Conservation (phyloP, 1,140 invertebrate species). For the Drosophila tropicalis region DNA sequence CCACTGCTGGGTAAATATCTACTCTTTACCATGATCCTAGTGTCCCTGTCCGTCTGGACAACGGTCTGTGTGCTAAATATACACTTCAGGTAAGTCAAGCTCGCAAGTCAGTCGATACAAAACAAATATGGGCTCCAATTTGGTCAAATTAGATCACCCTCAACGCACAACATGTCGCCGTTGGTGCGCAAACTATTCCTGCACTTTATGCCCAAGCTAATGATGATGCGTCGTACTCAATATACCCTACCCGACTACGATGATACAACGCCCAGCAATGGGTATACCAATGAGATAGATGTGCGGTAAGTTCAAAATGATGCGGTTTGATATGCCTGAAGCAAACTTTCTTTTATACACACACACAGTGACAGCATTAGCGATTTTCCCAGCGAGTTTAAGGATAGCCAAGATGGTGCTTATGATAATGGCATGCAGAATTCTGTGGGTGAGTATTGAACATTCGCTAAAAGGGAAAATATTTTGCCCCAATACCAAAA, state of each 20-base stretch:
- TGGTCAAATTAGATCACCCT: slow-evolving; percentile 90
- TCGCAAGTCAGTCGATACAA: background rate
- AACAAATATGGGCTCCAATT: slow-evolving; percentile 7
- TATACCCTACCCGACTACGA: slow-evolving; percentile 93
- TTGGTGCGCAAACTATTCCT: slow-evolving; percentile 94
- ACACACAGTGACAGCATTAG: slow-evolving; percentile 84
- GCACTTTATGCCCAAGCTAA: slow-evolving; percentile 92
- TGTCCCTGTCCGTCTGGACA: slow-evolving; percentile 97
- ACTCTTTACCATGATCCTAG: slow-evolving; percentile 98
- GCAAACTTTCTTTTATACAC: background rate
- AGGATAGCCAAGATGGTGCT: slow-evolving; percentile 80
- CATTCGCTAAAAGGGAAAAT: background rate
- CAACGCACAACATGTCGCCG: slow-evolving; percentile 97
- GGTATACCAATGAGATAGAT: slow-evolving; percentile 90
- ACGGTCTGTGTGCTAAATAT: slow-evolving; percentile 98
- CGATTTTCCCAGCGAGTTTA: slow-evolving; percentile 85
- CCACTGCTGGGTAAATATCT: slow-evolving; percentile 98
- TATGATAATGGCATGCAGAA: slow-evolving; percentile 85
- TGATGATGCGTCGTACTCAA: slow-evolving; percentile 94
- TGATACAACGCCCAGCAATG: slow-evolving; percentile 89
- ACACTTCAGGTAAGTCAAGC: slow-evolving; percentile 93
- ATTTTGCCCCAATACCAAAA: slow-evolving; percentile 44
- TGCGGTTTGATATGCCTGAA: slow-evolving; percentile 33
- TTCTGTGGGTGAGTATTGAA: slow-evolving; percentile 84
- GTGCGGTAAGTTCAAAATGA: slow-evolving; percentile 86